A percentile compares a stretch with the other conserved stretches of the same genome.
phyloP scores from a whole-genome alignment of 2,113 vertebrate species.

The Cariama cristata region DNA sequence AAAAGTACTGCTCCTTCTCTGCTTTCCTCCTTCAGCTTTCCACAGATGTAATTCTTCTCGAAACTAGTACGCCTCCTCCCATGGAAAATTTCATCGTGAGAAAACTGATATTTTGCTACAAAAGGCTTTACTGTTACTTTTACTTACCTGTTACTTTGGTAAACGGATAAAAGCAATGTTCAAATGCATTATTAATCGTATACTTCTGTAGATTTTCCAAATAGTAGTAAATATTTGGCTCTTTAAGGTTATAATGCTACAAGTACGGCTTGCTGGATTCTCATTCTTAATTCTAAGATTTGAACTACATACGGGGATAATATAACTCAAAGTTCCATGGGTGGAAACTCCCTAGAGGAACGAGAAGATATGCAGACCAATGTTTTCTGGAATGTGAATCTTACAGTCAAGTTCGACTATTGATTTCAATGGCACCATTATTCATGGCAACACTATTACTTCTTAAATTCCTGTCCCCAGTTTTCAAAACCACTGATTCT shows the following conservation, averaged over 20 bases:
- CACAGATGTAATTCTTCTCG: background rate
- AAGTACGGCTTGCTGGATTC: background rate
- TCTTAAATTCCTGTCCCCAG: background rate
- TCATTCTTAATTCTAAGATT: background rate
- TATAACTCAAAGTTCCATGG: background rate
- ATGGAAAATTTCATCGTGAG: background rate
- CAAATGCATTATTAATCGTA: background rate
- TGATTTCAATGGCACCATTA: background rate
- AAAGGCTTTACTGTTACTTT: background rate
- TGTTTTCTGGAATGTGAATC: background rate
- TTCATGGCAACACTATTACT: background rate
- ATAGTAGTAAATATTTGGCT: background rate
- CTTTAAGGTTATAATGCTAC: background rate
- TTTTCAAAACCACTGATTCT: background rate
- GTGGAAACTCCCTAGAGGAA: background rate
- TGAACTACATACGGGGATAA: background rate
- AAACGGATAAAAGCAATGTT: background rate
- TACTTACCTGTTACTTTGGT: background rate
- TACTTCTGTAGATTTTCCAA: background rate
- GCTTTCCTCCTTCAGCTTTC: background rate
- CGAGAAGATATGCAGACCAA: background rate
- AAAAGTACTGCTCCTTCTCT: background rate
- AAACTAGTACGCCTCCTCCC: background rate
- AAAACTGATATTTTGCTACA: background rate
- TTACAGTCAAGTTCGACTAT: background rate